phyloP scores from a whole-genome alignment of 2,888 invertebrate species.

The Macrostomum cliftonense region DNA sequence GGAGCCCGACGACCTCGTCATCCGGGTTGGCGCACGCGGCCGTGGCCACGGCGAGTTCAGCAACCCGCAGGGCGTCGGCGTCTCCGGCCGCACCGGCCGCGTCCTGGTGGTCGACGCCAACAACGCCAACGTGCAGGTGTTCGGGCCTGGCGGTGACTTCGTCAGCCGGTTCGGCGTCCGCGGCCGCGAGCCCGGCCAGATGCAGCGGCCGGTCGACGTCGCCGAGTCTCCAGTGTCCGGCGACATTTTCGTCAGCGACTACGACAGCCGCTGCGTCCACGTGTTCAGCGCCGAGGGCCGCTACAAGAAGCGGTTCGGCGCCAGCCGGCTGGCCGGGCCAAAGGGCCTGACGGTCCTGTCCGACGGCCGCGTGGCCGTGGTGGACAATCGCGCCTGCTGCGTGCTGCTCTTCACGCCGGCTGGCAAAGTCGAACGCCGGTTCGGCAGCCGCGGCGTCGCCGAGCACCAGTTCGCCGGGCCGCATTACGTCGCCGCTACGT shows the following conservation, averaged over 20 bases:
- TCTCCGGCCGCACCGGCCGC: constrained; percentile 27
- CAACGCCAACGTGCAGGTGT: constrained; percentile 38
- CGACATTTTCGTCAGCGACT: constrained; percentile 42
- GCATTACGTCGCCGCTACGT: constrained; percentile 42
- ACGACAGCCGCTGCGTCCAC: constrained; percentile 41
- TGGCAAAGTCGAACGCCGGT: constrained; percentile 8
- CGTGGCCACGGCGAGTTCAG: constrained; percentile 41
- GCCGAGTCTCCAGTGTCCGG: constrained; percentile 35
- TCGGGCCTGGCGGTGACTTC: constrained; percentile 6
- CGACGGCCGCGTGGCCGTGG: constrained; percentile 10
- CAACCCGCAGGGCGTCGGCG: constrained; percentile 42
- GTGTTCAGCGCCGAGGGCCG: constrained; percentile 34
- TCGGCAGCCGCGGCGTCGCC: constrained; percentile 9
- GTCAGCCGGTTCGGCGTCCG: constrained; percentile 26
- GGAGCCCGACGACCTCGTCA: constrained; percentile 37
- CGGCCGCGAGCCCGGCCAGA: constrained; percentile 40
- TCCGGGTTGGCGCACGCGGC: constrained; percentile 40
- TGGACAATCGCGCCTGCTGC: constrained; percentile 9
- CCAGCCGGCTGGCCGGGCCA: constrained; percentile 41
- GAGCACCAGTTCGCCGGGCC: constrained; percentile 32
- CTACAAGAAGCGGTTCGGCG: constrained; percentile 40
- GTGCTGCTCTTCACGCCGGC: constrained; percentile 11
- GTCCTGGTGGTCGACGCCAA: constrained; percentile 41
- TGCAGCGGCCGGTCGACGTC: constrained; percentile 43
- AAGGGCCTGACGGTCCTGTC: constrained; percentile 30